phyloP scores from a whole-genome alignment of 2,113 vertebrate species.

The Forbesichthys papilliferus region DNA sequence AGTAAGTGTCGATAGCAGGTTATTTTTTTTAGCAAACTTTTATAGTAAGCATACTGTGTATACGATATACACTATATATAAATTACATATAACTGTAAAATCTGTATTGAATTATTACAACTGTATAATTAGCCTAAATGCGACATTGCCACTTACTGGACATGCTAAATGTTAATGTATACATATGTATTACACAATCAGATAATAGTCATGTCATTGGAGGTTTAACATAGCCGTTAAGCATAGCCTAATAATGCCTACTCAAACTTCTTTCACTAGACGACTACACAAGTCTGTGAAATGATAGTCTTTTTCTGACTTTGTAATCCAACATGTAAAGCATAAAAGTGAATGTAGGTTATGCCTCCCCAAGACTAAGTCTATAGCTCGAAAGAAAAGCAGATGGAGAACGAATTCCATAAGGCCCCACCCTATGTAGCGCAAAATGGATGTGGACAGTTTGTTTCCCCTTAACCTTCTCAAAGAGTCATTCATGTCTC shows the following conservation, averaged over 20 bases:
- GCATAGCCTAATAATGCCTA: too few species aligned
- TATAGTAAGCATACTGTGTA: conserved; percentile 1
- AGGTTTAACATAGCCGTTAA: conserved; percentile 10
- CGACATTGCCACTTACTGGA: not conserved
- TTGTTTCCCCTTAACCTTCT: conserved; percentile 43
- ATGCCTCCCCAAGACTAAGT: conserved; percentile 58
- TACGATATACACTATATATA: not conserved
- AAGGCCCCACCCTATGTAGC: conserved; percentile 80
- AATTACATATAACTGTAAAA: not conserved
- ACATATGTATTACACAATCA: not conserved
- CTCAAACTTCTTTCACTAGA: not conserved
- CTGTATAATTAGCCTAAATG: not conserved
- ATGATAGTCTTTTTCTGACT: conserved; percentile 5
- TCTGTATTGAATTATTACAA: not conserved
- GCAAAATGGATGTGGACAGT: conserved; percentile 70
- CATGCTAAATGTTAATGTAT: not conserved
- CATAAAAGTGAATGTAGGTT: conserved; percentile 38
- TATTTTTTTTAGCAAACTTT: conserved; percentile 51
- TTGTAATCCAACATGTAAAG: conserved; percentile 26
- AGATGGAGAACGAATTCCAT: conserved; percentile 69
- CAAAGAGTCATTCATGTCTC: conserved; percentile 60
- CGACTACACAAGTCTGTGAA: conserved; percentile 28
- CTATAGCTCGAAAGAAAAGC: conserved; percentile 60
- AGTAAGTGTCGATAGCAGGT: conserved; percentile 54
- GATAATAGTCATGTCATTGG: not conserved